Base-by-base conservation (phyloP, 1,140 invertebrate genomes). In the Atta colombica region DNA sequence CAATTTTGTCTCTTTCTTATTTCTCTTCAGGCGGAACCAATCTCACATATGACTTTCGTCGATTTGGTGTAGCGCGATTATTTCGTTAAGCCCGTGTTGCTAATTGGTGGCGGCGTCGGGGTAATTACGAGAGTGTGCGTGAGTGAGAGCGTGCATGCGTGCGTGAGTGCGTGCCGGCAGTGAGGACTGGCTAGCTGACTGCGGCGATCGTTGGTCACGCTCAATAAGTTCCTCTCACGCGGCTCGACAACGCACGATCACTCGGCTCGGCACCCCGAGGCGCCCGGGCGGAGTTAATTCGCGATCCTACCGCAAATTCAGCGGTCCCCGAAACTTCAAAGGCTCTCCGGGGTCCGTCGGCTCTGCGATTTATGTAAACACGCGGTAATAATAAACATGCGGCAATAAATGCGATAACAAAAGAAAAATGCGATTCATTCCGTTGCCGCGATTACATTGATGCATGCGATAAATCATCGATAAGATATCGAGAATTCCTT, bases 81-180 rank as follows among this genome's bases (percentile, higher is more conserved):
- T 89, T 90, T 87, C 39, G 75, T 89, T 85, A 90, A 74, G 84
- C 55, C 84, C 14, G 58, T 61, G 69, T 66, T 86, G 77, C 85
- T 91, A 91, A 91, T 91, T 90, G 85, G 87, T 63, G 85, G 87
- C 82, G 55, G 72, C 71, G 80, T 85, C 35, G 75, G 18, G 39
- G 77, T 90, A 90, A 90, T 89, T 91, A 89, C 53, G 45, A 74
- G 28, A 71, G 61, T 85, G 51, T 89, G 87, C 87, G 21, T 77
- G 58, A 3, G 39, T 45, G 10, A 10, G 31, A 18, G 35, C n/a
- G 12, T 39, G 49, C 12, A 7, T 84, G 55, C 25, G 58, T 74
- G 69, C 66, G 16, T 28, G 28, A 28, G 28, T 28, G 1, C 28
- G 51, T 89, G 87, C 87, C 25, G 25, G 25, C 25, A 25, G 16